These are phyloP conservation scores for Anticlea derivata DNA, from an alignment of 2,888 invertebrate genomes.

Conservation along the genomic window DNA sequence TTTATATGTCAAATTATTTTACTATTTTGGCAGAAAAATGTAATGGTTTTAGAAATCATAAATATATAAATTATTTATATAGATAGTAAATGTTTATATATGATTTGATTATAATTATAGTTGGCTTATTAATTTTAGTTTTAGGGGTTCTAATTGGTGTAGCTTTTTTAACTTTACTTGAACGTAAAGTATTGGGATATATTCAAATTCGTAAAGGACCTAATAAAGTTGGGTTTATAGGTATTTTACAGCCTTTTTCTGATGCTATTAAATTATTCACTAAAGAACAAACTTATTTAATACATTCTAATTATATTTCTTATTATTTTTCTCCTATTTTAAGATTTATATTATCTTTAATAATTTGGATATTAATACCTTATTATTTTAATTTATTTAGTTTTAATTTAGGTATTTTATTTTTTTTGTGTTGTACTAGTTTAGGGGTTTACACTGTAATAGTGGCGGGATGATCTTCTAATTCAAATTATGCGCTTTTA, in stretches of 20 bases:
- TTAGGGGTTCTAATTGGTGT: slow-evolving; percentile 86
- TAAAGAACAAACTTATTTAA: slow-evolving; percentile 85
- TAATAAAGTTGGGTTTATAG: slow-evolving; percentile 86
- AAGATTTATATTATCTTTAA: slow-evolving; percentile 84
- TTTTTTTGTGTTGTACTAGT: slow-evolving; percentile 86
- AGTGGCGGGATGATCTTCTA: slow-evolving; percentile 87
- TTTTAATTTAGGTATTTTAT: slow-evolving; percentile 85
- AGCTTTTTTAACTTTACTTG: slow-evolving; percentile 89
- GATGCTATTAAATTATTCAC: slow-evolving; percentile 89
- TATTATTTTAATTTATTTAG: slow-evolving; percentile 79
- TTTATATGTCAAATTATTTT: slow-evolving; percentile 25
- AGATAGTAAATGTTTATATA: slow-evolving; percentile 80
- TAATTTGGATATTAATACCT: slow-evolving; percentile 84
- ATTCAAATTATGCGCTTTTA: slow-evolving; percentile 89
- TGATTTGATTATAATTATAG: slow-evolving; percentile 67
- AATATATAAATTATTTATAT: slow-evolving; percentile 80
- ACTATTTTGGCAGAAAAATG: slow-evolving; percentile 88
- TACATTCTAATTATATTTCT: slow-evolving; percentile 83
- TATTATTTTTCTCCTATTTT: slow-evolving; percentile 85
- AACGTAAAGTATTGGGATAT: slow-evolving; percentile 88
- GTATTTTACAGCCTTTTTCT: slow-evolving; percentile 87
- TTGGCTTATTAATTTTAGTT: slow-evolving; percentile 80
- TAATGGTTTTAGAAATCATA: slow-evolving; percentile 88
- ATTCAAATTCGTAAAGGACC: slow-evolving; percentile 90
- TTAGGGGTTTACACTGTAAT: slow-evolving; percentile 86